These are phyloP conservation scores for Geotrypetes seraphini DNA, from an alignment of 2,797 vertebrate species.

Conservation along the genomic window DNA sequence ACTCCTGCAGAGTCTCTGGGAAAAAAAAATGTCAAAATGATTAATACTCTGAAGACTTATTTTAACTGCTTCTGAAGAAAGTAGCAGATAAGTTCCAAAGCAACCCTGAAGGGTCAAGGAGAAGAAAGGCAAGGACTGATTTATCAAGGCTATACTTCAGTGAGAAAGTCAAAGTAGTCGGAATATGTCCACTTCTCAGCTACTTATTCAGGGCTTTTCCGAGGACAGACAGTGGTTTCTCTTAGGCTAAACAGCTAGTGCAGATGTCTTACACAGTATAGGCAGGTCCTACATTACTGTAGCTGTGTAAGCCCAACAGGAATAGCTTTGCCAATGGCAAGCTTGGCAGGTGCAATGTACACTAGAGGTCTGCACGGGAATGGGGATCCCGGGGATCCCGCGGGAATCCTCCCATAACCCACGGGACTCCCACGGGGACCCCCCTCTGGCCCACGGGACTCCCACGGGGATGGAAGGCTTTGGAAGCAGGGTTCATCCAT, in stretches of 20 bases:
- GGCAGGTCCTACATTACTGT: neutral
- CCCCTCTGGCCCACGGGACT: too few relatives aligned
- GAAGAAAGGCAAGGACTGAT: neutral
- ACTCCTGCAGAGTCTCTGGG: neutral
- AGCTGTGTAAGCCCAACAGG: too few relatives aligned
- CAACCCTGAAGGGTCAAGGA: neutral
- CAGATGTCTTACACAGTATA: neutral
- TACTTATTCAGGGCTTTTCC: neutral
- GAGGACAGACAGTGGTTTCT: neutral
- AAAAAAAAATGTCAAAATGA: slow-evolving; percentile 19
- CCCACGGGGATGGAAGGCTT: too few relatives aligned
- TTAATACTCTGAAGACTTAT: slow-evolving; percentile 12
- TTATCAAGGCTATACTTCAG: neutral
- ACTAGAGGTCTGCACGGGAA: too few relatives aligned
- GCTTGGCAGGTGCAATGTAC: too few relatives aligned
- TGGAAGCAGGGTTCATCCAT: too few relatives aligned
- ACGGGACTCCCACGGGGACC: too few relatives aligned
- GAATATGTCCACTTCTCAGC: neutral
- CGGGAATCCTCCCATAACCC: too few relatives aligned
- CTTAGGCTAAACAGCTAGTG: accelerated
- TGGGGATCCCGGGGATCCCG: too few relatives aligned
- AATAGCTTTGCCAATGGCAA: too few relatives aligned
- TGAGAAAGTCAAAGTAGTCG: too few relatives aligned
- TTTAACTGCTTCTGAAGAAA: slow-evolving; percentile 4
- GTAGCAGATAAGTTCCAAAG: neutral